A percentile compares a stretch with the other conserved stretches of the same genome.
phyloP scores from a whole-genome alignment of 2,113 vertebrate genomes.

The Malurus alboscapulatus region DNA sequence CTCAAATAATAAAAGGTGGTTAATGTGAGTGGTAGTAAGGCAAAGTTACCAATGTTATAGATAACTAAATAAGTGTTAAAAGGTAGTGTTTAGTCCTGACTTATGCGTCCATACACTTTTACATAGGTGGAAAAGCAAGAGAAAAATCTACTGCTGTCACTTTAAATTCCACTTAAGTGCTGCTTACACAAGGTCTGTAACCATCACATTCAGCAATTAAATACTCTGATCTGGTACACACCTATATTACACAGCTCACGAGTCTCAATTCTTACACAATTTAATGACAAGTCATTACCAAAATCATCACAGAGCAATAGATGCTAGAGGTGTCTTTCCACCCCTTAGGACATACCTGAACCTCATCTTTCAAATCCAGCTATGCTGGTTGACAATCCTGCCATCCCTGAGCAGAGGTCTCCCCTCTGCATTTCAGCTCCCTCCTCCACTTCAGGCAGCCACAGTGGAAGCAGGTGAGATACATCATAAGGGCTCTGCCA shows the following conservation, averaged over 20 bases:
- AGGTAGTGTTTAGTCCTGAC: not conserved
- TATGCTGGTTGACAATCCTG: rapidly evolving
- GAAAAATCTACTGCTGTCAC: not conserved
- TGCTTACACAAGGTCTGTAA: not conserved
- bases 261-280: not conserved
- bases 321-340: not conserved
- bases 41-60: not conserved
- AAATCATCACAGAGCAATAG: not conserved
- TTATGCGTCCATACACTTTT: not conserved
- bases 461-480: not conserved
- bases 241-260: not conserved
- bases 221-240: not conserved
- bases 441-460: not conserved
- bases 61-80: not conserved
- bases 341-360: not conserved
- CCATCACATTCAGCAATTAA: not conserved
- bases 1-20: not conserved
- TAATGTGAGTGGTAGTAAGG: not conserved
- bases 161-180: not conserved
- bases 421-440: not conserved
- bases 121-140: not conserved
- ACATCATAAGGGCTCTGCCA: not conserved
- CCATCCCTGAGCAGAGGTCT: not conserved
- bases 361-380: not conserved
- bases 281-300: not conserved